These are phyloP conservation scores for Micropoecilia bifurca DNA, from an alignment of 2,797 vertebrate species.

Conservation along the genomic window DNA sequence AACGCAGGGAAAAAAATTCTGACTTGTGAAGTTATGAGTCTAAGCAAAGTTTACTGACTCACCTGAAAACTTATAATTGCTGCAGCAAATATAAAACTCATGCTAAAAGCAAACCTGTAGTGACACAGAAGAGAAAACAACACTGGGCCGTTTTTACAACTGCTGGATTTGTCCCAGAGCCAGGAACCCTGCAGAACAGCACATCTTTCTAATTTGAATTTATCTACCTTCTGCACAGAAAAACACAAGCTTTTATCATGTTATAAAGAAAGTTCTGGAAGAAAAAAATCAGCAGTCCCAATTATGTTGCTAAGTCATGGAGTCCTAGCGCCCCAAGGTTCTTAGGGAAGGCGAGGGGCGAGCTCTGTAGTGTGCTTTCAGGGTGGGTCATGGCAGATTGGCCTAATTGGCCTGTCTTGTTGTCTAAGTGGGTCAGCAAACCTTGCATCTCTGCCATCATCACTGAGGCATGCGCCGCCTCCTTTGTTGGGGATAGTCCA, in stretches of 20 bases:
- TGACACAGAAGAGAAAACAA: slow-evolving; percentile 42
- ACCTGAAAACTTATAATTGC: slow-evolving; percentile 46
- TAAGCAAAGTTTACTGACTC: slow-evolving; percentile 9
- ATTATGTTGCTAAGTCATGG: slow-evolving; percentile 53
- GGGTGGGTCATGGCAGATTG: slow-evolving; percentile 72
- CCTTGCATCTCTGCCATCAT: slow-evolving; percentile 66
- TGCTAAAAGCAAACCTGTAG: slow-evolving; percentile 42
- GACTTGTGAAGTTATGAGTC: slow-evolving; percentile 4
- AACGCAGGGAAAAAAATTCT: neutral
- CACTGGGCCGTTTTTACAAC: slow-evolving; percentile 32
- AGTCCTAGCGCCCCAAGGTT: slow-evolving; percentile 46
- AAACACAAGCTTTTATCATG: slow-evolving; percentile 53
- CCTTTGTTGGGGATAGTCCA: slow-evolving; percentile 45
- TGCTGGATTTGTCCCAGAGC: slow-evolving; percentile 57
- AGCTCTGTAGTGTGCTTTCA: slow-evolving; percentile 54
- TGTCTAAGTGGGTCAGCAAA: slow-evolving; percentile 69
- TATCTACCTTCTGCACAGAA: slow-evolving; percentile 41
- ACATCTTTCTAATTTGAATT: slow-evolving; percentile 51
- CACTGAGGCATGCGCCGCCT: slow-evolving; percentile 46
- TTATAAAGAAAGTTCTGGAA: slow-evolving; percentile 33
- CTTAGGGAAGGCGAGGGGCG: slow-evolving; percentile 34
- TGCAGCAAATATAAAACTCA: slow-evolving; percentile 30
- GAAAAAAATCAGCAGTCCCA: slow-evolving; percentile 19
- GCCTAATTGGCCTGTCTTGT: slow-evolving; percentile 79
- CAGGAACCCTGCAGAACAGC: slow-evolving; percentile 58